Base-by-base conservation (phyloP, 2,888 invertebrate species). In the Drosophila koepferae region DNA sequence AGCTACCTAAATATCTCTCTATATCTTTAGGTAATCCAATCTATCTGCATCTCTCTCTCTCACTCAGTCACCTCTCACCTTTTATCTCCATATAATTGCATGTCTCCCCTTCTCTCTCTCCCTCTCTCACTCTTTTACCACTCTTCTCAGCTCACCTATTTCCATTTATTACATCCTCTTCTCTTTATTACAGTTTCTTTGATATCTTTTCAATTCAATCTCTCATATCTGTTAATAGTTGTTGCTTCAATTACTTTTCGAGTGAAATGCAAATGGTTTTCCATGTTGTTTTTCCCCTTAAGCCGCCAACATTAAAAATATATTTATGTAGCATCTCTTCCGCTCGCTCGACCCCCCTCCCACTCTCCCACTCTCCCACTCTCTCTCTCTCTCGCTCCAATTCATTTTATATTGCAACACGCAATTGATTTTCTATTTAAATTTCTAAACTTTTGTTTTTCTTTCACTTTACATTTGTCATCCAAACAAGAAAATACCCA, bases 391-490 rank as follows among this genome's bases (percentile, higher is more conserved):
- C 20, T 36, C 70, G 82, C 80, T 77, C 56, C 68, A 77, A 58
- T 80, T 85, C 71, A 72, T 72, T 84, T 79, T 38, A 72, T 68
- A 68, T 65, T 54, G 74, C 65, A 74, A 59, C 58, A 56, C 62
- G 64, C 54, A 77, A 78, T 73, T 69, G 78, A 86, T 82, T 82
- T 79, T 69, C 70, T 55, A 71, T 67, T 78, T 55, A 63, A 76
- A 79, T 72, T 72, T 58, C 12, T 54, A 34, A 28, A 63, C 55
- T 49, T 78, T 66, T 46, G 38, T 59, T 12, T n/a, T 34, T 53
- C n/a, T 41, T 55, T 73, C 66, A 66, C 59, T 73, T 73, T 67
- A 51, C 59, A 31, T 46, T 74, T 69, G 53, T 61, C 74, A 63
- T 16, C 16, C 46, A 16, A 23, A 23, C 23, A 23, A 23, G 58